These are phyloP conservation scores for Augiades crinisus DNA, from an alignment of 2,888 invertebrate genomes.

Conservation along the genomic window DNA sequence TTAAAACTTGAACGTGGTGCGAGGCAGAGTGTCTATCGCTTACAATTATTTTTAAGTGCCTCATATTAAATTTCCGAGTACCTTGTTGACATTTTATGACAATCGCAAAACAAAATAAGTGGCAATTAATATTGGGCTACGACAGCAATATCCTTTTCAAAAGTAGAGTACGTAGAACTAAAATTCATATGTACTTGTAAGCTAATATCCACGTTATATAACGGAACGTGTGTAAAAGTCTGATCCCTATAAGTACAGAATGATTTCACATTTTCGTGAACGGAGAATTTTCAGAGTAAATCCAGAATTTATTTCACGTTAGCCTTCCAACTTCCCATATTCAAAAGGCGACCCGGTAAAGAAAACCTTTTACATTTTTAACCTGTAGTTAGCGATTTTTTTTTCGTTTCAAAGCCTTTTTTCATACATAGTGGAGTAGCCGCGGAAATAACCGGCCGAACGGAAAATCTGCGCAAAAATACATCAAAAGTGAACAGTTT, in stretches of 20 bases:
- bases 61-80: slow-evolving; percentile 2
- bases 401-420: slow-evolving; percentile 22
- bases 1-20: slow-evolving; percentile 21
- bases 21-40: neutral
- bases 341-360: slow-evolving; percentile 3
- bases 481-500: slow-evolving; percentile 15
- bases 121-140: no score
- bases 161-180: no score
- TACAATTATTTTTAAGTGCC: slow-evolving; percentile 11
- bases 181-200: no score
- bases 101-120: no score
- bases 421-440: slow-evolving; percentile 10
- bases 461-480: slow-evolving; percentile 10
- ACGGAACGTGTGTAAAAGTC: no score
- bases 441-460: slow-evolving; percentile 11
- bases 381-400: slow-evolving; percentile 22
- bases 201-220: neutral
- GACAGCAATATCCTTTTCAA: no score
- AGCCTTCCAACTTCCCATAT: neutral
- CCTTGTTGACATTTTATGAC: no score
- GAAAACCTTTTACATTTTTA: slow-evolving; percentile 21
- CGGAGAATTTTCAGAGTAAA: slow-evolving; percentile 7
- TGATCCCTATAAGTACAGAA: neutral
- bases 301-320: slow-evolving; percentile 10
- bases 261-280: neutral